Conservation (phyloP, 2,797 vertebrate species). For the Selene dorsalis region DNA sequence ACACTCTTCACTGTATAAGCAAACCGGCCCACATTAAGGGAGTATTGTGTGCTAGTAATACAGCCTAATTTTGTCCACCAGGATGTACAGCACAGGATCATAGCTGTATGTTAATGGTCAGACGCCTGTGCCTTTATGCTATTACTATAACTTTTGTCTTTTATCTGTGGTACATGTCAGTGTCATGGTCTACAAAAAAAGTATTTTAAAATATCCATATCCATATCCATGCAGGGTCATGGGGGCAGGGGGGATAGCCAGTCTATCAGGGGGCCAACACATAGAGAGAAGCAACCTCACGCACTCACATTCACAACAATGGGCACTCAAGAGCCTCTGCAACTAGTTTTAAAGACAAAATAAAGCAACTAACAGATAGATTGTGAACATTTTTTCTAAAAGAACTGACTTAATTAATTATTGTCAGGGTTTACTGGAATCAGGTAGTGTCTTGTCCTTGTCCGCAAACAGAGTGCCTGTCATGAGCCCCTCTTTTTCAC, state of each 20-base stretch:
- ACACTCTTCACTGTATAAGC: constrained; percentile 39
- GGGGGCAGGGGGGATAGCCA: no score
- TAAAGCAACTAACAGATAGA: background rate
- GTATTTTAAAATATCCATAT: background rate
- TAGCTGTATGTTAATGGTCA: constrained; percentile 18
- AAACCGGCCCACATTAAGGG: constrained; percentile 49
- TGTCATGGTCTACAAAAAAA: background rate
- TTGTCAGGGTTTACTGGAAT: background rate
- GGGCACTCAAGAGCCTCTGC: background rate
- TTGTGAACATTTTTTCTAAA: background rate
- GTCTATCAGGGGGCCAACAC: no score
- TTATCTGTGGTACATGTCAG: background rate
- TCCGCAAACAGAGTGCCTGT: background rate
- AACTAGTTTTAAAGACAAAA: background rate
- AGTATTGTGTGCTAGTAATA: constrained; percentile 35
- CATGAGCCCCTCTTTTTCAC: constrained; percentile 2
- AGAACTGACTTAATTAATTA: background rate
- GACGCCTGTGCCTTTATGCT: background rate
- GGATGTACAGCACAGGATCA: constrained; percentile 19
- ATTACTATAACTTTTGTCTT: background rate
- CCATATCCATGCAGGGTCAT: no score
- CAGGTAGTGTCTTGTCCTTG: background rate
- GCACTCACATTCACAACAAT: no score
- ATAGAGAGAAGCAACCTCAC: no score
- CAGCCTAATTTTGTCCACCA: constrained; percentile 42